Conservation (phyloP, 2,797 vertebrate species). For the Scyliorhinus canicula region DNA sequence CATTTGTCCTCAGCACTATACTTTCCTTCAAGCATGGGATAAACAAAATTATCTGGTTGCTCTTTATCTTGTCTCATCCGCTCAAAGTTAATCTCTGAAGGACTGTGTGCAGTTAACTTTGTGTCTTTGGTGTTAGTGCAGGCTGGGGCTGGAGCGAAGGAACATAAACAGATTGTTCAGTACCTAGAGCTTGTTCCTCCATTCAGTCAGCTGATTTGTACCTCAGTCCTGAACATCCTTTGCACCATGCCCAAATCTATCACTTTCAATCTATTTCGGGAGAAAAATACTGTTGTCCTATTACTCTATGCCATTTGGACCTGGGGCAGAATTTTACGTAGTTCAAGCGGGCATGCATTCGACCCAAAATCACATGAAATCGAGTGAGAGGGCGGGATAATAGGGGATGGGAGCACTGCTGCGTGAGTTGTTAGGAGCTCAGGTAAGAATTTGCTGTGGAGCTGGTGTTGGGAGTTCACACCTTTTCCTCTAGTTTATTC, state of each 20-base stretch:
- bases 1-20: not conserved
- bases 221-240: not conserved
- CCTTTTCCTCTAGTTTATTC: too few relatives aligned
- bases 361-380: too few relatives aligned
- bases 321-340: too few relatives aligned
- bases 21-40: not conserved
- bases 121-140: not conserved
- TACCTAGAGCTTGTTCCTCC: not conserved
- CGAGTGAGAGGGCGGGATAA: too few relatives aligned
- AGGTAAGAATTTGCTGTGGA: too few relatives aligned
- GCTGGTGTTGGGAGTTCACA: too few relatives aligned
- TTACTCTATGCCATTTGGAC: not conserved
- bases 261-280: not conserved
- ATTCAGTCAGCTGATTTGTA: not conserved
- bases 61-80: not conserved
- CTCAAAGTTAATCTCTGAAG: not conserved
- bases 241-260: not conserved
- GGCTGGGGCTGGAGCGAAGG: not conserved
- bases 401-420: too few relatives aligned
- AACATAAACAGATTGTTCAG: not conserved
- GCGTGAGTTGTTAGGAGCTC: too few relatives aligned
- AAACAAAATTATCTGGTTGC: not conserved
- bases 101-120: not conserved
- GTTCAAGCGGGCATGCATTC: too few relatives aligned
- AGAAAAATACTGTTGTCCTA: not conserved